These are phyloP conservation scores for Eleginops maclovinus DNA, from an alignment of 2,113 vertebrate species.

Conservation along the genomic window DNA sequence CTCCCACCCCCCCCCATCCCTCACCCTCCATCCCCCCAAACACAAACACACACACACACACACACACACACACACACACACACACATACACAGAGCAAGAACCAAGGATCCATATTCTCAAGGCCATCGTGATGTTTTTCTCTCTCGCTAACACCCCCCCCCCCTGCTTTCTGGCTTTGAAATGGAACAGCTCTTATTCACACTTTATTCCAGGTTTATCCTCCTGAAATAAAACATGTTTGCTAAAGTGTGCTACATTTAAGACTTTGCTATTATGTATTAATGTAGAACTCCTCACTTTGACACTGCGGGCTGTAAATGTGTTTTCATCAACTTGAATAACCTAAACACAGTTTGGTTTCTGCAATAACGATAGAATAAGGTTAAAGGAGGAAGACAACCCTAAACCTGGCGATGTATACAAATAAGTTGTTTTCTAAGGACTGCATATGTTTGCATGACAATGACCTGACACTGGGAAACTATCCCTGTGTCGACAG, in stretches of 20 bases:
- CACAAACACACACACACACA: background rate
- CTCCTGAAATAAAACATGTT: constrained; percentile 31
- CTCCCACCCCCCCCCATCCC: constrained; percentile 34
- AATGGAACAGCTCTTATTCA: constrained; percentile 43
- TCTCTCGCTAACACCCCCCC: constrained; percentile 24
- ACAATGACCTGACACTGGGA: background rate
- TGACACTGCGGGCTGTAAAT: background rate
- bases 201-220: constrained; percentile 15
- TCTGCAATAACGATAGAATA: background rate
- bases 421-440: background rate
- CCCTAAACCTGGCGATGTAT: background rate
- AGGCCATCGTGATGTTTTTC: constrained; percentile 62
- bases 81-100: constrained; percentile 22
- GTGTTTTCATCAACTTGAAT: background rate
- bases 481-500: background rate
- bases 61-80: background rate
- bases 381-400: background rate
- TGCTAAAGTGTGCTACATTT: constrained; percentile 20
- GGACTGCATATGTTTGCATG: background rate
- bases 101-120: constrained; percentile 74
- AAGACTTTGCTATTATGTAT: background rate
- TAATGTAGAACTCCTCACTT: background rate
- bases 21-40: background rate
- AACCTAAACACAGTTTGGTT: background rate
- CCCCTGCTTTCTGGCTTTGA: constrained; percentile 28